Evolutionary conservation across 2,888 invertebrate species (phyloP), one percentile per base, ranked within the genome.

Genomic region (Drosophila neonasuta): DNA sequence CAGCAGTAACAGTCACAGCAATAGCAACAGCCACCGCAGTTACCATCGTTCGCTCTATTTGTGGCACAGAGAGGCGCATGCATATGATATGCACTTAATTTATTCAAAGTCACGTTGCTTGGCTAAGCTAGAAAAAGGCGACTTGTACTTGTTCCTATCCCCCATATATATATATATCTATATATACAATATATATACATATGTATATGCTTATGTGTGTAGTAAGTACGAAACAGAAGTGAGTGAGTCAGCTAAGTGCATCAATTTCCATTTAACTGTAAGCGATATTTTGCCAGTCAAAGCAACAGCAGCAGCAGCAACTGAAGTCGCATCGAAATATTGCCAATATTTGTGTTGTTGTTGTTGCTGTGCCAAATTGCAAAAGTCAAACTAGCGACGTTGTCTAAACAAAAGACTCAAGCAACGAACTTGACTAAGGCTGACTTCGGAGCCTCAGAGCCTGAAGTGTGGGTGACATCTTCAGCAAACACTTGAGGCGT

Each of bases 211-310:
- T 32, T 8, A 20, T 51, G 20, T 39, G 9, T 72, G 76, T 62
- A 76, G 52, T 66, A 52, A 77, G 74, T 77, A 74, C 77, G 61
- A 70, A 70, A 72, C 78, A 83, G 86, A 83, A 82, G 83, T 70
- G 87, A 87, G 86, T 83, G 83, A 87, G 87, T 87, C 83, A 83
- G 83, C 83, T 87, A 87, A 87, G 83, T 83, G 83, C 83, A 86
- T 86, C 86, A 87, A 87, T 83, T 87, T 86, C 83, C 87, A 83
- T 83, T 87, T 87, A 83, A 83, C 83, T 83, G 83, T 87, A 83
- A 83, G 87, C 87, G 73, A 78, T 77, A 77, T 77, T 77, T 79
- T 76, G 54, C 73, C 44, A 42, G 39, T 44, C 45, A 44, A 45
- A 36, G 39, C 32, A 29, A 24, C 34, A 68, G 48, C 55, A 68